Conservation (phyloP, 1,140 invertebrate species). For the Carposina sasakii region DNA sequence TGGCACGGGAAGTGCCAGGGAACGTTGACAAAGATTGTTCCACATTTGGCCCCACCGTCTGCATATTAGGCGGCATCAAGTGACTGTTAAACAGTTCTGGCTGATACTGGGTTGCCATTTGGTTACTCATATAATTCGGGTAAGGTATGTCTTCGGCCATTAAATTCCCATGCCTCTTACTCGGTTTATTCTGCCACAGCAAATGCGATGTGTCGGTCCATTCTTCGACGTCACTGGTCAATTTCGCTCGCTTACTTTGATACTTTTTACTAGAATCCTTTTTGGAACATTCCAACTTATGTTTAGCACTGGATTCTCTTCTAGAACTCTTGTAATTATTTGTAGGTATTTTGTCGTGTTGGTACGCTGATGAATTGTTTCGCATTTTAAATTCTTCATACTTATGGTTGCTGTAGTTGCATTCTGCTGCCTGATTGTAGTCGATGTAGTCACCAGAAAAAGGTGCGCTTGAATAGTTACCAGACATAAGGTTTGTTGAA, state of each 20-base stretch:
- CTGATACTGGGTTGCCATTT: conserved; percentile 56
- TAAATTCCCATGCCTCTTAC: conserved; percentile 52
- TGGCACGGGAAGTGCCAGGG: conserved; percentile 54
- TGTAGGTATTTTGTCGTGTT: conserved; percentile 46
- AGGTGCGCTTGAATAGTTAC: conserved; percentile 50
- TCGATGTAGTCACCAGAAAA: conserved; percentile 60
- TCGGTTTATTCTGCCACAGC: conserved; percentile 57
- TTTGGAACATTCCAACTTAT: conserved; percentile 64
- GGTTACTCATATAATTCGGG: conserved; percentile 57
- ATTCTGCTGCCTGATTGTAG: conserved; percentile 57
- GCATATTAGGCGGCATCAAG: conserved; percentile 52
- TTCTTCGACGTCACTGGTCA: conserved; percentile 50
- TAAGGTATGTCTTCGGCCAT: conserved; percentile 55
- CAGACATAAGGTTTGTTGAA: conserved; percentile 51
- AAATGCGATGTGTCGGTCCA: conserved; percentile 52
- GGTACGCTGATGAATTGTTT: conserved; percentile 39
- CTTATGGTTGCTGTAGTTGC: conserved; percentile 59
- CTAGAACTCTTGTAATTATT: conserved; percentile 50
- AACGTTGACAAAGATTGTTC: conserved; percentile 49
- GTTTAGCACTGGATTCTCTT: conserved; percentile 54
- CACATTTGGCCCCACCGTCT: conserved; percentile 42
- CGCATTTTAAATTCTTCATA: conserved; percentile 60
- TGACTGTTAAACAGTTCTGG: conserved; percentile 61
- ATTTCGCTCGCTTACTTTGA: conserved; percentile 56
- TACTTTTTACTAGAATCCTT: conserved; percentile 63